Percentiles rank a stretch among this genome's conserved stretches.
Evolutionary conservation across 92 coral and sea anemone genomes (phyloP).

Genomic region (Isaurus tuberculatus): DNA sequence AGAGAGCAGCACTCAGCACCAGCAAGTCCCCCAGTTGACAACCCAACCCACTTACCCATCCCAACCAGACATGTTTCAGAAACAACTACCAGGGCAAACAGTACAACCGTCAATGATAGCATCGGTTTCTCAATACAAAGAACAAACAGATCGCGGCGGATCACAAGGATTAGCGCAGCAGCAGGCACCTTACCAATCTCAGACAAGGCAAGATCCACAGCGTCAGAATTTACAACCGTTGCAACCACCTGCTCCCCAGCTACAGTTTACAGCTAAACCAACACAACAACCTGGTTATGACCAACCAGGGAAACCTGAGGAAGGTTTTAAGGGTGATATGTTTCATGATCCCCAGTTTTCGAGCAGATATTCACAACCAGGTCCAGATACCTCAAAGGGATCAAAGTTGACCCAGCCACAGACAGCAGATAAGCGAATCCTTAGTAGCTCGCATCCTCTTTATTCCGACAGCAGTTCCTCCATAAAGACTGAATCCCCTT

Average conservation of each 20-base stretch:
- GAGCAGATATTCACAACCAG: not conserved
- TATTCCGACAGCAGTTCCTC: not conserved
- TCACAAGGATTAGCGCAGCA: not conserved
- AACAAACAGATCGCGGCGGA: not conserved
- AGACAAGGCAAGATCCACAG: not conserved
- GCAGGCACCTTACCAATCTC: not conserved
- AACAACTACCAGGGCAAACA: slow-evolving; percentile 1
- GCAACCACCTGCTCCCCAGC: not conserved
- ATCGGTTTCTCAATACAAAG: not conserved
- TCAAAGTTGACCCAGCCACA: slow-evolving; percentile 11
- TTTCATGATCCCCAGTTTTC: slow-evolving; percentile 7
- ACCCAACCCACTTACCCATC: not conserved
- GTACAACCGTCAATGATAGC: not conserved
- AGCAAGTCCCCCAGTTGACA: not conserved
- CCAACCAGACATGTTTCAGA: slow-evolving; percentile 19
- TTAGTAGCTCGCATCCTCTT: not conserved
- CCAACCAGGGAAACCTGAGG: not conserved
- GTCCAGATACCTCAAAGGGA: not conserved
- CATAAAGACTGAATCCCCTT: slow-evolving; percentile 1
- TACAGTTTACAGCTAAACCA: slow-evolving; percentile 16
- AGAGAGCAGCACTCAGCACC: slow-evolving; percentile 5
- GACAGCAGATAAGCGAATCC: not conserved
- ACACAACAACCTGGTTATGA: slow-evolving; percentile 28
- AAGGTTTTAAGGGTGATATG: not conserved
- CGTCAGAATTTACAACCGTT: not conserved